phyloP scores from a whole-genome alignment of 2,888 invertebrate species.

The Acleris sparsana region DNA sequence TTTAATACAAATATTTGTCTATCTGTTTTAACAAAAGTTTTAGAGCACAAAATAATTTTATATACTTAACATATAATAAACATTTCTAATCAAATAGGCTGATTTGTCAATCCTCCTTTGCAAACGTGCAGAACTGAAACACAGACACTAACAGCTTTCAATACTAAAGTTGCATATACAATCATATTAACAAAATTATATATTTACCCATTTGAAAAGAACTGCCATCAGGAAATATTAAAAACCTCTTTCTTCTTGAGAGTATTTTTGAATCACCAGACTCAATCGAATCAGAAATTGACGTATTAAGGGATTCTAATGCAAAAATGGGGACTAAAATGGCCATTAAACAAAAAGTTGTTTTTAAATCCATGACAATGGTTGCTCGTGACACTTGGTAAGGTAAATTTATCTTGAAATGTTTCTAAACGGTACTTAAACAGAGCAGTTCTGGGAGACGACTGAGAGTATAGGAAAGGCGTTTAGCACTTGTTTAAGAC shows the following conservation, averaged over 20 bases:
- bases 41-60: too few species aligned
- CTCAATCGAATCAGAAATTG: slow-evolving; percentile 10
- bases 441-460: not conserved
- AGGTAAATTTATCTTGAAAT: too few species aligned
- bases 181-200: not conserved
- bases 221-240: slow-evolving; percentile 84
- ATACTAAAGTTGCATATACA: too few species aligned
- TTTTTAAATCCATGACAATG: not conserved
- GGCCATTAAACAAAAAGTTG: not conserved
- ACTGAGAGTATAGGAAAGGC: slow-evolving; percentile 6
- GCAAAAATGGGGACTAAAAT: slow-evolving; percentile 7
- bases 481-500: slow-evolving; percentile 46
- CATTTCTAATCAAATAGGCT: too few species aligned
- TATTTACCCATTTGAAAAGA: slow-evolving; percentile 82
- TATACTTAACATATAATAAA: too few species aligned
- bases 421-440: not conserved
- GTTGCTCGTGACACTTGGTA: too few species aligned
- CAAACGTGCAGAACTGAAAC: too few species aligned
- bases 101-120: too few species aligned
- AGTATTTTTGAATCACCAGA: slow-evolving; percentile 47
- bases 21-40: too few species aligned
- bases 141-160: too few species aligned
- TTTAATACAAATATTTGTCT: too few species aligned
- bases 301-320: slow-evolving; percentile 17
- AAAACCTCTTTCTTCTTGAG: slow-evolving; percentile 80